Conservation (phyloP, 2,888 invertebrate species). For the Oscheius sp. region DNA sequence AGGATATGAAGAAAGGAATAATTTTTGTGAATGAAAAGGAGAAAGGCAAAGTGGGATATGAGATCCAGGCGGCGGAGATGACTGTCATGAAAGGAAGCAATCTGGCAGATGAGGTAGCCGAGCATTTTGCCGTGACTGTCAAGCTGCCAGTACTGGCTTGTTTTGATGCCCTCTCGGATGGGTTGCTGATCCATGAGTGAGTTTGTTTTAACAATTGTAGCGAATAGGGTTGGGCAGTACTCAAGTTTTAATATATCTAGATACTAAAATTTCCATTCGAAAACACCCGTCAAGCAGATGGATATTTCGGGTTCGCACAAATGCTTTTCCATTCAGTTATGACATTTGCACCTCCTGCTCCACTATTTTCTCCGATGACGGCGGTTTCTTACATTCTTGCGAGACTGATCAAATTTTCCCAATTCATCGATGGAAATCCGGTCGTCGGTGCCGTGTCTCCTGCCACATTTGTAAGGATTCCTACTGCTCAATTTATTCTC, state of each 20-base stretch:
- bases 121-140: not conserved
- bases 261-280: too few relatives aligned
- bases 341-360: conserved; percentile 1
- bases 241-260: too few relatives aligned
- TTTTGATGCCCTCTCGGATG: conserved; percentile 4
- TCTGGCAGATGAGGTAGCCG: not conserved
- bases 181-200: conserved; percentile 5
- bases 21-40: not conserved
- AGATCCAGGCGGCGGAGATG: not conserved
- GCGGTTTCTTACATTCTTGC: conserved; percentile 7
- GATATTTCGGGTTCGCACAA: not conserved
- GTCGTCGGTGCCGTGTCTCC: not conserved
- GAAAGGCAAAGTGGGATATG: not conserved
- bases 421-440: not conserved
- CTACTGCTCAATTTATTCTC: conserved; percentile 5
- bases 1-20: not conserved
- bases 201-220: not conserved
- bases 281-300: too few relatives aligned
- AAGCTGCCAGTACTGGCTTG: conserved; percentile 6
- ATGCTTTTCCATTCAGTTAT: conserved; percentile 2
- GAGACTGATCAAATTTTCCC: not conserved
- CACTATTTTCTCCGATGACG: not conserved
- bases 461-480: conserved; percentile 16
- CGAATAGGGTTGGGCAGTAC: not conserved
- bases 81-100: too few relatives aligned